Percentiles rank a stretch among this genome's conserved stretches.
phyloP scores from a whole-genome alignment of 2,888 invertebrate species.

The Urechis unicinctus region DNA sequence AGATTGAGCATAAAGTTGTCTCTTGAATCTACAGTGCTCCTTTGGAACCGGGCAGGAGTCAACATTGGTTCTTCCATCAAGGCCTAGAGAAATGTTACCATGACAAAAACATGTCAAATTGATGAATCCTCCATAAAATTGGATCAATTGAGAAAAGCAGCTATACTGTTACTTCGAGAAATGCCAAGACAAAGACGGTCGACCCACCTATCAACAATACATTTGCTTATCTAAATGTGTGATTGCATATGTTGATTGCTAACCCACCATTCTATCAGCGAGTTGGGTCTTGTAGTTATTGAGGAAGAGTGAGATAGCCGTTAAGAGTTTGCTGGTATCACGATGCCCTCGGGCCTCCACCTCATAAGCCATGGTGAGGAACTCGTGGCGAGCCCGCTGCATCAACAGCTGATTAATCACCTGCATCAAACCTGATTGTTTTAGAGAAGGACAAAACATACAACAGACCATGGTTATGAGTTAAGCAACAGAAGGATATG shows the following conservation, averaged over 20 bases:
- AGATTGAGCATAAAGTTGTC: conserved; percentile 34
- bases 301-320: conserved; percentile 26
- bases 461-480: not conserved
- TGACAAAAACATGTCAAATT: too few species aligned
- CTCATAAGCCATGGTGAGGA: conserved; percentile 42
- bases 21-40: conserved; percentile 41
- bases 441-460: not conserved
- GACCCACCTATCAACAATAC: too few species aligned
- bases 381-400: conserved; percentile 42
- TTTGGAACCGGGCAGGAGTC: conserved; percentile 27
- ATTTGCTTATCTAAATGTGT: not conserved
- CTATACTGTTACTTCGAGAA: not conserved
- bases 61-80: conserved; percentile 34
- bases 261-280: conserved; percentile 33
- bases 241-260: too few species aligned
- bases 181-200: not conserved
- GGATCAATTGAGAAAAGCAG: too few species aligned
- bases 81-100: too few species aligned
- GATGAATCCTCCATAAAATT: too few species aligned
- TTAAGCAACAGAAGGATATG: not conserved
- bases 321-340: conserved; percentile 33
- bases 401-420: conserved; percentile 34
- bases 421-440: conserved; percentile 18
- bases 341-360: conserved; percentile 34
- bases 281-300: conserved; percentile 22